These are phyloP conservation scores for Emys orbicularis DNA, from an alignment of 2,797 vertebrate species.

Conservation along the genomic window DNA sequence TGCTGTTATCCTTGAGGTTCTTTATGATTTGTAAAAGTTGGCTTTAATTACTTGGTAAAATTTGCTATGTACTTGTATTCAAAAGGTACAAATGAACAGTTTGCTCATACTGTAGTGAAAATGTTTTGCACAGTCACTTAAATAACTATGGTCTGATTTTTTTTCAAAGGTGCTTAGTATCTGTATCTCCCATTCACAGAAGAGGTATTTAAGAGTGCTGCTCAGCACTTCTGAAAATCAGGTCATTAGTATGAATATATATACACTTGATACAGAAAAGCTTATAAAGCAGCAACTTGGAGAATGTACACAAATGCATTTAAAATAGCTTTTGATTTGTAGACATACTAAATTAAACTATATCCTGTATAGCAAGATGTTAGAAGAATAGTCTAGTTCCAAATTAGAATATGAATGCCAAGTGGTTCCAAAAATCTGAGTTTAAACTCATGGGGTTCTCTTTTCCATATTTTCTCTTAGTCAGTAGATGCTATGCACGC, in stretches of 20 bases:
- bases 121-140: slow-evolving; percentile 30
- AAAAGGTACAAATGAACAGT: slow-evolving; percentile 59
- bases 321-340: background rate
- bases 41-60: slow-evolving; percentile 31
- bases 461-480: background rate
- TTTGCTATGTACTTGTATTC: slow-evolving; percentile 24
- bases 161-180: slow-evolving; percentile 29
- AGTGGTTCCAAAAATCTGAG: background rate
- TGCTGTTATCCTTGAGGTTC: slow-evolving; percentile 90
- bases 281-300: slow-evolving; percentile 27
- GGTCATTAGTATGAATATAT: background rate
- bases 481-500: slow-evolving; percentile 33
- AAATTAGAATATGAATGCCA: slow-evolving; percentile 31
- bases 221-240: slow-evolving; percentile 35
- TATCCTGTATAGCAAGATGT: background rate
- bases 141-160: background rate
- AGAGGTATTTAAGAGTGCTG: background rate
- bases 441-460: background rate
- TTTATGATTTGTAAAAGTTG: slow-evolving; percentile 88
- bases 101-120: slow-evolving; percentile 49
- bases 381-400: slow-evolving; percentile 11
- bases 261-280: slow-evolving; percentile 39
- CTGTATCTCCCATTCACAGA: background rate
- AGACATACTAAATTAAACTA: background rate
- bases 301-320: slow-evolving; percentile 43